Percentiles rank a stretch among this genome's conserved stretches.
Evolutionary conservation across 1,140 invertebrate genomes (phyloP).

Genomic region (Mactra quadrangularis): DNA sequence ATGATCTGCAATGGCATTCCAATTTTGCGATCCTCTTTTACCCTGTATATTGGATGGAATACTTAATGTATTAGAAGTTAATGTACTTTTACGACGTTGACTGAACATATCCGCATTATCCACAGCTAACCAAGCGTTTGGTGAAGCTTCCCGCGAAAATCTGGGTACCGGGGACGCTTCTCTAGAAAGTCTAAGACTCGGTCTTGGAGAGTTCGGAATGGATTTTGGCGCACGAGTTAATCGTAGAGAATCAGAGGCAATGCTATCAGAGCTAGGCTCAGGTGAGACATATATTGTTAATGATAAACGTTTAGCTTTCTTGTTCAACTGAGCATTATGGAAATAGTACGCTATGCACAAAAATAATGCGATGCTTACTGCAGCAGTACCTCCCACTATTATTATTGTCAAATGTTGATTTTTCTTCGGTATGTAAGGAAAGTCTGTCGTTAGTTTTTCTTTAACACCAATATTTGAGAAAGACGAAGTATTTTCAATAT

Average conservation of each 20-base stretch:
- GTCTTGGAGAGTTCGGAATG: not conserved
- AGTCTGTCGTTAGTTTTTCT: too few relatives aligned
- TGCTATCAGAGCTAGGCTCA: constrained; percentile 7
- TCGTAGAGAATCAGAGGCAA: not conserved
- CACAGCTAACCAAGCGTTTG: too few relatives aligned
- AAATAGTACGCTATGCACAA: constrained; percentile 48
- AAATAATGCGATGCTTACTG: constrained; percentile 37
- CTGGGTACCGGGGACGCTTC: too few relatives aligned
- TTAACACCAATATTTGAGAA: too few relatives aligned
- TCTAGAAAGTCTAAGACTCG: too few relatives aligned
- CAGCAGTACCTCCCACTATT: constrained; percentile 30
- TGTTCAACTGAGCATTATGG: constrained; percentile 48
- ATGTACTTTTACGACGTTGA: constrained; percentile 17
- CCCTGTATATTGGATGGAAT: not conserved
- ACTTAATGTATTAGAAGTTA: constrained; percentile 4
- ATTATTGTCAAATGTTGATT: constrained; percentile 43
- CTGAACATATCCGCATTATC: not conserved
- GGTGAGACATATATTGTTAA: constrained; percentile 40
- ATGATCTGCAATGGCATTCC: constrained; percentile 50
- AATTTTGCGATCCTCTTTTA: constrained; percentile 36
- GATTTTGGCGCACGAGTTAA: not conserved
- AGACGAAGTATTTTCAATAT: too few relatives aligned
- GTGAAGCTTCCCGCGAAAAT: too few relatives aligned
- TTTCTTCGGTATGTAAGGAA: constrained; percentile 16
- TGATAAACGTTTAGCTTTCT: constrained; percentile 39